Evolutionary conservation across 1,140 invertebrate genomes (phyloP).

Genomic region (Panonychus citri): DNA sequence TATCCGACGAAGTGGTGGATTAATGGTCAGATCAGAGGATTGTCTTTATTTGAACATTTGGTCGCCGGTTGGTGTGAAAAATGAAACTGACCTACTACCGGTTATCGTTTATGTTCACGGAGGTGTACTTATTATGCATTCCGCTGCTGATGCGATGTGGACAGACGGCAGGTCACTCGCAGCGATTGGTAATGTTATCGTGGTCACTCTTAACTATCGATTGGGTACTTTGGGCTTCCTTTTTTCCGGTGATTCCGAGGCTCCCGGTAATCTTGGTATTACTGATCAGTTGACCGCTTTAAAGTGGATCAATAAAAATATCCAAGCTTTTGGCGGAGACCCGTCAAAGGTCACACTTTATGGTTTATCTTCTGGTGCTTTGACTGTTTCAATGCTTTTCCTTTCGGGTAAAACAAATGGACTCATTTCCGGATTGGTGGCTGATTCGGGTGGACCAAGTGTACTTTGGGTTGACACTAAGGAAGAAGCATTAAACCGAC

Average conservation of each 20-base stretch:
- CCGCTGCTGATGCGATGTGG: not conserved
- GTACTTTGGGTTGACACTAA: not conserved
- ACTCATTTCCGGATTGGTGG: not conserved
- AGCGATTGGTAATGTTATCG: slow-evolving; percentile 65
- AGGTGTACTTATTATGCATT: not conserved
- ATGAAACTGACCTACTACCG: not conserved
- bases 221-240: slow-evolving; percentile 52
- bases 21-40: slow-evolving; percentile 17
- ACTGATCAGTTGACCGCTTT: not conserved
- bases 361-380: not conserved
- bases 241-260: not conserved
- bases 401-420: not conserved
- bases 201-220: slow-evolving; percentile 81
- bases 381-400: not conserved
- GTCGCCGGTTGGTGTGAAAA: slow-evolving; percentile 12
- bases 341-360: not conserved
- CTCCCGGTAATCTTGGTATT: not conserved
- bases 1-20: not conserved
- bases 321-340: not conserved
- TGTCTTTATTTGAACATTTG: slow-evolving; percentile 25
- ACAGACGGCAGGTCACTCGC: slow-evolving; percentile 56
- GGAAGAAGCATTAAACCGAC: not conserved
- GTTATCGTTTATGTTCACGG: not conserved
- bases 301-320: not conserved
- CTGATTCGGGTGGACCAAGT: not conserved